phyloP scores from a whole-genome alignment of 2,113 vertebrate species.

The Nicator chloris region DNA sequence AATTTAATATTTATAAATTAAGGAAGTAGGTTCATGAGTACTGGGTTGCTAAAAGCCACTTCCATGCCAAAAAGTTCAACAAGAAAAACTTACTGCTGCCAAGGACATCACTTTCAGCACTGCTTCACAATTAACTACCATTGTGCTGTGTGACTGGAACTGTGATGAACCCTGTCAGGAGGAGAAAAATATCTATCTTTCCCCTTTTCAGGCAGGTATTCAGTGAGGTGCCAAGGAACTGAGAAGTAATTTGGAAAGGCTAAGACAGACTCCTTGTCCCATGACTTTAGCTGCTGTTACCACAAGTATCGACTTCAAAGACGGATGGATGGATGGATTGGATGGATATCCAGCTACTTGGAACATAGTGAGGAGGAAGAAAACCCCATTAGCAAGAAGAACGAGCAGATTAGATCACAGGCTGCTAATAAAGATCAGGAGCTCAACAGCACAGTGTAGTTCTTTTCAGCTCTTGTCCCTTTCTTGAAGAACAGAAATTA shows the following conservation, averaged over 20 bases:
- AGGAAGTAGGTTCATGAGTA: conserved; percentile 29
- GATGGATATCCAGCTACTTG: not conserved
- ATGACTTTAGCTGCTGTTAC: not conserved
- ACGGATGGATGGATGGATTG: not conserved
- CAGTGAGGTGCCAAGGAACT: not conserved
- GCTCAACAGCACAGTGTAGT: not conserved
- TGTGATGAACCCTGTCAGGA: not conserved
- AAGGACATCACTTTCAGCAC: not conserved
- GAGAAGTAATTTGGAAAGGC: not conserved
- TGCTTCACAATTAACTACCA: not conserved
- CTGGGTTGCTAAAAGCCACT: conserved; percentile 2
- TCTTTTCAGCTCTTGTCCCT: not conserved
- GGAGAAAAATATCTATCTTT: not conserved
- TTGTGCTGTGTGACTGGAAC: not conserved
- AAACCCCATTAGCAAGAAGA: not conserved
- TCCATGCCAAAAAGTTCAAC: conserved; percentile 22
- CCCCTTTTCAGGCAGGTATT: not conserved
- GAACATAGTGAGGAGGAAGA: not conserved
- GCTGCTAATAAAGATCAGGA: not conserved
- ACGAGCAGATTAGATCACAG: not conserved
- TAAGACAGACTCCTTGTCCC: not conserved
- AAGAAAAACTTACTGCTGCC: conserved; percentile 4
- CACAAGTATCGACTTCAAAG: not conserved
- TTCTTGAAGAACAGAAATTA: not conserved
- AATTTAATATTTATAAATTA: conserved; percentile 56